Percentiles rank a stretch among this genome's conserved stretches.
phyloP scores from a whole-genome alignment of 2,797 vertebrate species.

The Coracias cyanogaster region DNA sequence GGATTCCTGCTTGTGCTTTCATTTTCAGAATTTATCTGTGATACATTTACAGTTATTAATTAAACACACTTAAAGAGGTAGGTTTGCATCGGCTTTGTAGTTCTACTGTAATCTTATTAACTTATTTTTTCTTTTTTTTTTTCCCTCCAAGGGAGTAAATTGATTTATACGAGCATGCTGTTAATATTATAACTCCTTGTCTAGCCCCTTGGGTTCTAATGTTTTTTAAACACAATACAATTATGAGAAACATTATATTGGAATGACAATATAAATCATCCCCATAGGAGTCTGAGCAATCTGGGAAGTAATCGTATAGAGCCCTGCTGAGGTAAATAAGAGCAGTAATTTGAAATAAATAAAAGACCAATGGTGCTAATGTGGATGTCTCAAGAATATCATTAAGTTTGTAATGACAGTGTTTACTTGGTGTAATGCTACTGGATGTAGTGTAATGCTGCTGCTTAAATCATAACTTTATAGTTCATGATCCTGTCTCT shows the following conservation, averaged over 20 bases:
- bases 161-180: slow-evolving; percentile 73
- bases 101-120: slow-evolving; percentile 41
- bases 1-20: slow-evolving; percentile 3
- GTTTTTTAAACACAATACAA: slow-evolving; percentile 75
- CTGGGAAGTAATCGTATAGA: slow-evolving; percentile 55
- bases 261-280: slow-evolving; percentile 79
- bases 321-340: slow-evolving; percentile 76
- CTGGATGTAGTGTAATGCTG: slow-evolving; percentile 11
- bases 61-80: slow-evolving; percentile 6
- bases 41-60: slow-evolving; percentile 43
- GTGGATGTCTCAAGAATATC: slow-evolving; percentile 64
- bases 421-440: slow-evolving; percentile 62
- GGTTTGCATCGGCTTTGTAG: background rate
- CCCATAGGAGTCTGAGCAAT: slow-evolving; percentile 58
- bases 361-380: slow-evolving; percentile 80
- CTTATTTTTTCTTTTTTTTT: background rate
- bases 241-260: slow-evolving; percentile 72
- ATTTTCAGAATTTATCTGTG: slow-evolving; percentile 6
- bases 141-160: slow-evolving; percentile 79
- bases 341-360: slow-evolving; percentile 82
- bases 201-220: slow-evolving; percentile 75
- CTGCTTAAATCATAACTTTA: slow-evolving; percentile 38
- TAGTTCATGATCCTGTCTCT: background rate
- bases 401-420: slow-evolving; percentile 53
- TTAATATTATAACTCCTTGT: slow-evolving; percentile 78